Base-by-base conservation (phyloP, 2,888 invertebrate genomes). In the Listrodromus nycthemerus region DNA sequence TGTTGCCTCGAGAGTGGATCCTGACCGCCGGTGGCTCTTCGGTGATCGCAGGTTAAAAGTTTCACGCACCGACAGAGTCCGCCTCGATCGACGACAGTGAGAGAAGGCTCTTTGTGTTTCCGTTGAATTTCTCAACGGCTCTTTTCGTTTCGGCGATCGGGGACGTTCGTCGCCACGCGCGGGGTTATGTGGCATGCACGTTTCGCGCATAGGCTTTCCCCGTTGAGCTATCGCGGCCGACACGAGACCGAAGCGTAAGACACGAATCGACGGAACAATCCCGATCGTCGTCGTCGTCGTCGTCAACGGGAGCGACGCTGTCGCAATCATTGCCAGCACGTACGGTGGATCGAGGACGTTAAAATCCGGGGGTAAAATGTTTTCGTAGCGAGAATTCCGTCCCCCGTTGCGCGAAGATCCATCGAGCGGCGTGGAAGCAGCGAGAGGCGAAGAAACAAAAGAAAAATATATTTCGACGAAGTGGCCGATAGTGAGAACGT, bases 131-230 rank as follows among this genome's bases (percentile, higher is more conserved):
- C 27, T 24, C 52, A 10, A 52, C 52, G 21, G 21, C 3, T 55
- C 21, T 78, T 45, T 75, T 75, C 65, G 73, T 76, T 69, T 65
- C 55, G 73, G 33, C 69, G 74, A 63, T 27, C 58, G 50, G 30
- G 83, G 50, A 80, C 76, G 61, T 63, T 55, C 55, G 55, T 55
- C 3, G 55, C 4, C 55, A 80, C 80, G 83, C 76, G 73, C 74
- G 33, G 45, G 21, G 71, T 58, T 63, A 48, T 63, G 30, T 21
- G 48, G n/a, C 45, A 45, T 61, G 27, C 63, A 41, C 45, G 73
- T 48, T 30, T 73, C 24, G 24, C 73, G 1, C 7, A 27, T 21
- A 27, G 8, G 45, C 33, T 30, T 21, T 1, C 33, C 1, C 7
- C 37, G 37, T 37, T 48, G 30, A n/a, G 55, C 33, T 19, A 55